phyloP scores from a whole-genome alignment of 2,888 invertebrate species.

The Altica lythri region DNA sequence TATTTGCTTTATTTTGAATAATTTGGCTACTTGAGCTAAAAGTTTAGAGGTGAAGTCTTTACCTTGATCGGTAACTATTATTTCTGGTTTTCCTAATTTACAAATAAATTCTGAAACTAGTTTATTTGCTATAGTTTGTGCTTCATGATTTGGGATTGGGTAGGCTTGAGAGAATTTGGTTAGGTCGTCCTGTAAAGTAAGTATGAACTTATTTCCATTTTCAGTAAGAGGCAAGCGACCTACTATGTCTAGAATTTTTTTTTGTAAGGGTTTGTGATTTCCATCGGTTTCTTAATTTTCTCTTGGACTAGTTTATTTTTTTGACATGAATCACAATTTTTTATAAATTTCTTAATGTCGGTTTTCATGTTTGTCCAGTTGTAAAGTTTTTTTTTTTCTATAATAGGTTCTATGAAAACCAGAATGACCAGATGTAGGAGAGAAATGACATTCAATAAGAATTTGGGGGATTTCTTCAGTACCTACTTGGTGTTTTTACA shows the following conservation, averaged over 20 bases:
- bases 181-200: constrained; percentile 42
- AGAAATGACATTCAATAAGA: constrained; percentile 35
- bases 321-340: constrained; percentile 39
- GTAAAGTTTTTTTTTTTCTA: constrained; percentile 34
- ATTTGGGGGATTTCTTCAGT: constrained; percentile 12
- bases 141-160: constrained; percentile 39
- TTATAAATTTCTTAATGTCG: constrained; percentile 37
- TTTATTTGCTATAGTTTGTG: constrained; percentile 38
- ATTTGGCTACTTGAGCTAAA: constrained; percentile 9
- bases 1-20: constrained; percentile 23
- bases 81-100: constrained; percentile 42
- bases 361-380: constrained; percentile 40
- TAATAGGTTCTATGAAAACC: constrained; percentile 41
- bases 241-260: constrained; percentile 41
- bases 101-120: constrained; percentile 40
- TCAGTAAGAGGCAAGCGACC: constrained; percentile 38
- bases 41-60: constrained; percentile 38
- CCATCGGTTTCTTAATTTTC: constrained; percentile 7
- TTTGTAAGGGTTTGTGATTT: constrained; percentile 35
- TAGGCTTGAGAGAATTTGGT: constrained; percentile 43
- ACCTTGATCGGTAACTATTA: constrained; percentile 43
- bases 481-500: not conserved
- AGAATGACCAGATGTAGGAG: constrained; percentile 40
- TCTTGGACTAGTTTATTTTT: constrained; percentile 15
- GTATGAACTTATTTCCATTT: constrained; percentile 40